Evolutionary conservation across 2,113 vertebrate species (phyloP), one percentile per base, ranked within the genome.

Genomic region (Indicator indicator): DNA sequence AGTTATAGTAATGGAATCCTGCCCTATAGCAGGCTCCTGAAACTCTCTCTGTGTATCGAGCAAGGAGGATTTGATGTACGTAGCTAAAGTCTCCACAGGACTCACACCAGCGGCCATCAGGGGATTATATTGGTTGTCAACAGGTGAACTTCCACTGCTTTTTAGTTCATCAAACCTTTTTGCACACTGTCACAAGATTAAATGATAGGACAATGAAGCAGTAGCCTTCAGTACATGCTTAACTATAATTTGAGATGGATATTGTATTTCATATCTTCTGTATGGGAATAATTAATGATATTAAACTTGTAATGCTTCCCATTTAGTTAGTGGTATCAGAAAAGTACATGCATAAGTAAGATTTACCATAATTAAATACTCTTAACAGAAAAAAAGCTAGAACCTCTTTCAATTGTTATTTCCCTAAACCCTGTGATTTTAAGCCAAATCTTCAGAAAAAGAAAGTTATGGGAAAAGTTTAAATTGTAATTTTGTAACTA

Each of bases 131-230:
- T 99, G 99, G 91, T 99, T 98, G 93, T 99, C 99, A 93, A 99
- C 97, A 64, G 98, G 98, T 75, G 98, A 99, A 84, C 91, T 98
- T 70, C 98, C 99, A 27, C 96, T 98, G 96, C 94, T 98, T 96
- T 99, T 99, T 97, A 99, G 97, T 91, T 99, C 99, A 96, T 99
- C 99, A 97, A 99, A 99, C 48, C 99, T 98, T 95, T 97, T 98
- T 87, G 98, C 98, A 97, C 99, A 99, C 99, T 99, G 96, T 72
- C 62, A 96, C 78, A 86, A 96, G 42, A 95, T 74, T 94, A 96
- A 94, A 94, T 32, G 59, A 96, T 93, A 92, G 68, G 91, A 96
- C 71, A 48, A 96, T 90, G 76, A 94, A 89, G 83, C 58, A 94
- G 74, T 32, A 83, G 70, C 81, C 91, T 92, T 94, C 42, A 64